A percentile compares a stretch with the other conserved stretches of the same genome.
phyloP scores from a whole-genome alignment of 1,140 invertebrate species.

The Leptinotarsa undecemlineata region DNA sequence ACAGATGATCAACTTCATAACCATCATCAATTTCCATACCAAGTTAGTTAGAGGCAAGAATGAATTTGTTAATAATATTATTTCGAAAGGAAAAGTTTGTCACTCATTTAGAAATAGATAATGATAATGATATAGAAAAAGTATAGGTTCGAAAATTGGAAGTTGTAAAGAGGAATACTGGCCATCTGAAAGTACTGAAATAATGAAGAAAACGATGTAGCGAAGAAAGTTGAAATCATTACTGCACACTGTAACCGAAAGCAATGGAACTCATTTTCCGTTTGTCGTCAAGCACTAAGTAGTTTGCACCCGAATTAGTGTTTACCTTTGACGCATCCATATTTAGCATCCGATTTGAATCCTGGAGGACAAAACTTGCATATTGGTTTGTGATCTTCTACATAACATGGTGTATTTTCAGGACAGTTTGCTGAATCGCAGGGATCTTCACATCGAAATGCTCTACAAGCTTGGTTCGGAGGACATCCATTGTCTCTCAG shows the following conservation, averaged over 20 bases:
- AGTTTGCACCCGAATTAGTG: slow-evolving; percentile 50
- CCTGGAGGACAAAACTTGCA: slow-evolving; percentile 93
- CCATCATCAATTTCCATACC: not conserved
- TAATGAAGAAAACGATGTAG: slow-evolving; percentile 38
- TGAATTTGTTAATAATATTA: not conserved
- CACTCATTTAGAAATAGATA: not conserved
- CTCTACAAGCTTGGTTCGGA: slow-evolving; percentile 78
- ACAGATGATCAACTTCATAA: too few species aligned
- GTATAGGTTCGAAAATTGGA: not conserved
- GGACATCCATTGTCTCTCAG: slow-evolving; percentile 86
- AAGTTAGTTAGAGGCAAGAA: not conserved
- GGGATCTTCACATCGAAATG: slow-evolving; percentile 88
- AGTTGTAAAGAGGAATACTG: not conserved
- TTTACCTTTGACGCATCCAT: slow-evolving; percentile 95
- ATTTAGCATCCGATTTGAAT: slow-evolving; percentile 84
- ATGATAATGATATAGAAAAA: not conserved
- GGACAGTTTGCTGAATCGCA: slow-evolving; percentile 80
- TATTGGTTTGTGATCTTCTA: slow-evolving; percentile 88
- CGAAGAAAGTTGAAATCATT: slow-evolving; percentile 38
- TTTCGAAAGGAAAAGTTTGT: not conserved
- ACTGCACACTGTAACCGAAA: slow-evolving; percentile 42
- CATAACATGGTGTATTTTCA: slow-evolving; percentile 81
- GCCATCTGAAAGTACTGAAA: slow-evolving; percentile 20
- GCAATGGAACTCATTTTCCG: slow-evolving; percentile 30
- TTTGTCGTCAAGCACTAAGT: slow-evolving; percentile 48